Evolutionary conservation across 1,140 invertebrate genomes (phyloP).

Genomic region (Aphelenchoides besseyi): DNA sequence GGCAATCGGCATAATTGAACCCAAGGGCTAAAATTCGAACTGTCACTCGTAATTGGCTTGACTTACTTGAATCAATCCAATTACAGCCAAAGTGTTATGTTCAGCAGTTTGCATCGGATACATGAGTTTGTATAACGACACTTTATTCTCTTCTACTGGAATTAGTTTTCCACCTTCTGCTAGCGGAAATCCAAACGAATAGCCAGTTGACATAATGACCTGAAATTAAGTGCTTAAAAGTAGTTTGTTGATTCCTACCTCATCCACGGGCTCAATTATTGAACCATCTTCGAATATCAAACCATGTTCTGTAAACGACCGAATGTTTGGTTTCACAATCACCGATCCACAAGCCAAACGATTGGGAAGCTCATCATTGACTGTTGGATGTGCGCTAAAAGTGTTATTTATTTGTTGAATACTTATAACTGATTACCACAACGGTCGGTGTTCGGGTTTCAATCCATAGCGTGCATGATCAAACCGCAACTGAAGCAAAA

Average conservation of each 20-base stretch:
- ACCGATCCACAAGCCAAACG: constrained; percentile 66
- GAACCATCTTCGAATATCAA: constrained; percentile 64
- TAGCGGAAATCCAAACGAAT: constrained; percentile 44
- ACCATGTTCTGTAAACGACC: constrained; percentile 63
- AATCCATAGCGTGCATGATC: constrained; percentile 66
- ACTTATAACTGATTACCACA: constrained; percentile 60
- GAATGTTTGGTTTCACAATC: constrained; percentile 63
- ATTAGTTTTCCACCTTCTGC: constrained; percentile 39
- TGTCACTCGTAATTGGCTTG: background rate
- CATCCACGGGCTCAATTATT: constrained; percentile 52
- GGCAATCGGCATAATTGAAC: constrained; percentile 67
- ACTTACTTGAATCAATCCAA: constrained; percentile 65
- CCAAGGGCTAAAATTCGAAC: constrained; percentile 63
- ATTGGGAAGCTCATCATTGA: constrained; percentile 68
- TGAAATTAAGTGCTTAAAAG: constrained; percentile 19
- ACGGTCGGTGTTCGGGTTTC: constrained; percentile 64
- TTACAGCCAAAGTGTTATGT: constrained; percentile 65
- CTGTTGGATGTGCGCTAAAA: constrained; percentile 65
- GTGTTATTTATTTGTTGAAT: constrained; percentile 48
- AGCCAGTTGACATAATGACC: constrained; percentile 52
- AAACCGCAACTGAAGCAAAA: constrained; percentile 62
- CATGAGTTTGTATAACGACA: constrained; percentile 65
- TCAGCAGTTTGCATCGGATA: constrained; percentile 63
- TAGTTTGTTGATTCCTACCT: constrained; percentile 44
- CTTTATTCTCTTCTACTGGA: constrained; percentile 60